Evolutionary conservation across 2,888 invertebrate species (phyloP).

Genomic region (Augochlorella aurata): DNA sequence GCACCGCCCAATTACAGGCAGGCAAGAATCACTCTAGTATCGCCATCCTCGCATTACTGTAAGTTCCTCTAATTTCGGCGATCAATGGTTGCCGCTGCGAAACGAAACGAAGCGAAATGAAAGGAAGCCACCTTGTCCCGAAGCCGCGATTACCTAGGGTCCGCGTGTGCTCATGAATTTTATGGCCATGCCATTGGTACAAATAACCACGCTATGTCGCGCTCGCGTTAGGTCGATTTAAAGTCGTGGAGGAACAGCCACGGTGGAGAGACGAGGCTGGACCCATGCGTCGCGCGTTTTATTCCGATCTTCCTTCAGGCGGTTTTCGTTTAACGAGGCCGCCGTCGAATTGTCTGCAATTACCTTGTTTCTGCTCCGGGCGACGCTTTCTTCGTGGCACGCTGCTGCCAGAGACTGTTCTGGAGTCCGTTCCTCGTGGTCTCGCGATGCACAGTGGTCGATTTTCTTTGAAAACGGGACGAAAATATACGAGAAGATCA

Average conservation of each 20-base stretch:
- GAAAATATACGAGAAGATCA: too few relatives aligned
- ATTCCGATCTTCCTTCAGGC: constrained; percentile 35
- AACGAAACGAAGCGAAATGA: constrained; percentile 8
- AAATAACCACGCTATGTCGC: constrained; percentile 46
- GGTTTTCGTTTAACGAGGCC: constrained; percentile 53
- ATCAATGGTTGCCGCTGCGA: neutral
- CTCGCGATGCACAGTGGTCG: neutral
- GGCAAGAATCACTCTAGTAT: neutral
- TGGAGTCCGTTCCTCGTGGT: neutral
- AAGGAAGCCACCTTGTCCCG: neutral
- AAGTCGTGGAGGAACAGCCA: neutral
- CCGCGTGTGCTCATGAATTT: constrained; percentile 7
- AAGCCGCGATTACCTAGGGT: neutral
- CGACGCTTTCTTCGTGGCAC: constrained; percentile 32
- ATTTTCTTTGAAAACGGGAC: too few relatives aligned
- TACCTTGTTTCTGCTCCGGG: constrained; percentile 43
- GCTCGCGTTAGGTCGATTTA: constrained; percentile 31
- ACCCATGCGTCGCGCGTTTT: constrained; percentile 38
- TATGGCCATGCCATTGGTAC: constrained; percentile 43
- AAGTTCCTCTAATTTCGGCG: constrained; percentile 2
- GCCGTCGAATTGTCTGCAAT: constrained; percentile 35
- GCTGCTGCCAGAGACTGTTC: neutral
- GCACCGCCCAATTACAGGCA: neutral
- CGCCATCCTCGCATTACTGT: neutral
- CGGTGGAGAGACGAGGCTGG: neutral